A percentile compares a stretch with the other conserved stretches of the same genome.
Evolutionary conservation across 2,888 invertebrate species (phyloP).

Genomic region (Pterostichus madidus): DNA sequence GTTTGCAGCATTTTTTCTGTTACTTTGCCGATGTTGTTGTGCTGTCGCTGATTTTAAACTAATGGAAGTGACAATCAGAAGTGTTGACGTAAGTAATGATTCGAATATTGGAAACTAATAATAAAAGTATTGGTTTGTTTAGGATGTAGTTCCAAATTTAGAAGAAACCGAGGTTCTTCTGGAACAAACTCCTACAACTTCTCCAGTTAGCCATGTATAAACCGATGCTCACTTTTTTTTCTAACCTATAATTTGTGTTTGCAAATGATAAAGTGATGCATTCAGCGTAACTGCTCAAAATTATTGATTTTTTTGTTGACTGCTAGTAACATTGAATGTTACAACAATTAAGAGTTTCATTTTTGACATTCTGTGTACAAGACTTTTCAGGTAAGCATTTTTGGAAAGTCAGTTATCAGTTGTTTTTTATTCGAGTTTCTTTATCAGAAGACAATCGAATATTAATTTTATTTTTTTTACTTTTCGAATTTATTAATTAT

Average conservation of each 20-base stretch:
- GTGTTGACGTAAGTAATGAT: conserved; percentile 27
- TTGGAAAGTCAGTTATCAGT: background rate
- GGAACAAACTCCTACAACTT: conserved; percentile 43
- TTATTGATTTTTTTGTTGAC: background rate
- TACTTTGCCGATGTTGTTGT: conserved; percentile 70
- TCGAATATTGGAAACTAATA: background rate
- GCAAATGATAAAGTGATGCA: conserved; percentile 15
- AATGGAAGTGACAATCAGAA: conserved; percentile 47
- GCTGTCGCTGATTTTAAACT: conserved; percentile 70
- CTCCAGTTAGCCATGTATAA: conserved; percentile 58
- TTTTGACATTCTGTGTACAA: too few relatives aligned
- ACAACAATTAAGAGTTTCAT: background rate
- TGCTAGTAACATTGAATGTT: background rate
- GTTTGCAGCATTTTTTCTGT: conserved; percentile 69
- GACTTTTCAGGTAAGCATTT: background rate
- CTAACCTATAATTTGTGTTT: background rate
- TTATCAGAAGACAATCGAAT: background rate
- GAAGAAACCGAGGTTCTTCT: conserved; percentile 59
- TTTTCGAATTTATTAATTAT: background rate
- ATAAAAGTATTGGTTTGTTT: background rate
- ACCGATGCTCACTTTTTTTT: conserved; percentile 23
- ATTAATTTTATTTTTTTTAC: background rate
- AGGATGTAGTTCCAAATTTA: background rate
- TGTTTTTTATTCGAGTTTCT: background rate
- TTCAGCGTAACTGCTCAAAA: conserved; percentile 30